phyloP scores from a whole-genome alignment of 92 coral and sea anemone species.

The Anthopleura xanthogrammica region DNA sequence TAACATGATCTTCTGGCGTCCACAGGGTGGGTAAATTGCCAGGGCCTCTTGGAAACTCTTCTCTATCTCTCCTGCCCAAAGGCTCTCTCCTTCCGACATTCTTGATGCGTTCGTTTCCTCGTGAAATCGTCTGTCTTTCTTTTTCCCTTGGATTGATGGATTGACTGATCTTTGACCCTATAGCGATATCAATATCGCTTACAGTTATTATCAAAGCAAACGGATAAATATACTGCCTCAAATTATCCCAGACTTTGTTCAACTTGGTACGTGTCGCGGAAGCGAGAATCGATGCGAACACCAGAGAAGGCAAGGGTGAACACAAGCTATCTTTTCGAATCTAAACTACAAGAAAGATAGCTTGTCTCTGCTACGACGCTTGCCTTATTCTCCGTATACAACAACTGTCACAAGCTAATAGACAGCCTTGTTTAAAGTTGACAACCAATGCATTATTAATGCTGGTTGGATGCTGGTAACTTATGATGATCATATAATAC shows the following conservation, averaged over 20 bases:
- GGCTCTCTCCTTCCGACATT: constrained; percentile 83
- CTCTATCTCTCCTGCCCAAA: constrained; percentile 99
- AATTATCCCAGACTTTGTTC: background rate
- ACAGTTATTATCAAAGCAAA: background rate
- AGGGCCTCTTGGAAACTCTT: constrained; percentile 96
- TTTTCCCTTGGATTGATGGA: background rate
- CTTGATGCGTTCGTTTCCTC: background rate
- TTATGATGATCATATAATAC: constrained; percentile 37
- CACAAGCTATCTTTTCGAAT: background rate
- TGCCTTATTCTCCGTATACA: background rate
- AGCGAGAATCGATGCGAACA: background rate
- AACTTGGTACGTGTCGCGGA: background rate
- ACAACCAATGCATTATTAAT: constrained; percentile 41
- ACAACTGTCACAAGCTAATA: constrained; percentile 17
- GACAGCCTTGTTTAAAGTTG: constrained; percentile 9
- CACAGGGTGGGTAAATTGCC: constrained; percentile 99
- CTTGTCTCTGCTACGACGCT: constrained; percentile 1
- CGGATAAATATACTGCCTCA: constrained; percentile 7
- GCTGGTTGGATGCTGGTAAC: constrained; percentile 47
- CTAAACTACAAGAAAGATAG: constrained; percentile 31
- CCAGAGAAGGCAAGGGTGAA: background rate
- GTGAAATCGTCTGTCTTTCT: background rate
- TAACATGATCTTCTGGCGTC: constrained; percentile 98
- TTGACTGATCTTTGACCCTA: constrained; percentile 35
- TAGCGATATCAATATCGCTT: background rate